Conservation (phyloP, 53 echinoderm and acorn worm species). For the Holothuria scabra region DNA sequence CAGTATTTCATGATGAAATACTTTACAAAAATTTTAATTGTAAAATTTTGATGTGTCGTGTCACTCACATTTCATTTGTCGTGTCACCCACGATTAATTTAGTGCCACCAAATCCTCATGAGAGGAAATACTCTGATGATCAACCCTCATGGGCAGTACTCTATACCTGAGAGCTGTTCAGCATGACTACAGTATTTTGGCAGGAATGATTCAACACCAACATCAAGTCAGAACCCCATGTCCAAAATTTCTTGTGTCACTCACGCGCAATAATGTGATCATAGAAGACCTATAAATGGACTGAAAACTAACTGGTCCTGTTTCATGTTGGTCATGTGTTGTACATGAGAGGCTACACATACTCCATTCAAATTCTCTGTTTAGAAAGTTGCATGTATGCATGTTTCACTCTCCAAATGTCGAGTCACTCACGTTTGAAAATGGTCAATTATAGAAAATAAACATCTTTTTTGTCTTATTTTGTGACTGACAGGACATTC, state of each 20-base stretch:
- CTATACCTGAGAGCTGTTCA: no score
- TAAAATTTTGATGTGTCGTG: no score
- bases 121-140: no score
- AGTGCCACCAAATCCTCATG: no score
- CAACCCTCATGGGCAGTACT: no score
- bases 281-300: neutral
- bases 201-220: constrained; percentile 35
- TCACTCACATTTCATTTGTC: no score
- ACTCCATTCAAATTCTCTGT: constrained; percentile 38
- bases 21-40: no score
- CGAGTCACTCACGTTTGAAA: constrained; percentile 48
- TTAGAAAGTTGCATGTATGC: constrained; percentile 3
- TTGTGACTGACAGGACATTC: constrained; percentile 22
- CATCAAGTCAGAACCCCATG: constrained; percentile 49
- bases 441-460: constrained; percentile 4
- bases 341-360: constrained; percentile 33
- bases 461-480: constrained; percentile 17
- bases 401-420: no score
- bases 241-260: constrained; percentile 51
- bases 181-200: constrained; percentile 53
- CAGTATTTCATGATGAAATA: no score
- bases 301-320: constrained; percentile 37
- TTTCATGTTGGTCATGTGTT: constrained; percentile 26
- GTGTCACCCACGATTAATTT: no score
- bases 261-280: constrained; percentile 40